These are phyloP conservation scores for Propithecus coquereli DNA, from an alignment of 2,113 vertebrate species.

Conservation along the genomic window DNA sequence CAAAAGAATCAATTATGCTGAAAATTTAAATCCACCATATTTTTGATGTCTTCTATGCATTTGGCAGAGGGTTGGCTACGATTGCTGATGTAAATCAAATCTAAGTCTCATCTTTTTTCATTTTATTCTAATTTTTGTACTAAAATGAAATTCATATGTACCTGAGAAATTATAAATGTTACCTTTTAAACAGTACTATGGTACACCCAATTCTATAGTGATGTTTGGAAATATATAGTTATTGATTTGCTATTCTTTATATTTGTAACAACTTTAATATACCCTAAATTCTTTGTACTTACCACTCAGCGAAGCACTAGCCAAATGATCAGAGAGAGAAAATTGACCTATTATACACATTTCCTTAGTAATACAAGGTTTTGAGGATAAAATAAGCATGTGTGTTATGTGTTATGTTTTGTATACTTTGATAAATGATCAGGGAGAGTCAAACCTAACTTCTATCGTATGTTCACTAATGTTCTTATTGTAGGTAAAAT, in stretches of 20 bases:
- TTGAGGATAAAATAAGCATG: not conserved
- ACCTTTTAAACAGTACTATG: not conserved
- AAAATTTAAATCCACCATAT: not conserved
- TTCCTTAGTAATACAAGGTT: not conserved
- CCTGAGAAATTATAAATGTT: not conserved
- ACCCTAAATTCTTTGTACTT: not conserved
- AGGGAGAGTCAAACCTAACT: not conserved
- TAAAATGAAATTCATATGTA: not conserved
- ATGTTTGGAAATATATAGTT: not conserved
- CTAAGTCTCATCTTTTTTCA: not conserved
- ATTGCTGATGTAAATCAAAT: not conserved
- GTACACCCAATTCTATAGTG: not conserved
- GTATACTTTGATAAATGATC: not conserved
- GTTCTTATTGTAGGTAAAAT: not conserved
- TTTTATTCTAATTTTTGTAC: not conserved
- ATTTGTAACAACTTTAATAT: not conserved
- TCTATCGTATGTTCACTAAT: not conserved
- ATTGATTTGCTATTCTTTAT: not conserved
- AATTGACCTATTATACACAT: not conserved
- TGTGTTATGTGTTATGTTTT: not conserved
- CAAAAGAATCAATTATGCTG: not conserved
- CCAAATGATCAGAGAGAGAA: not conserved
- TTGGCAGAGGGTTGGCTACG: not conserved
- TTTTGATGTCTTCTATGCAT: not conserved
- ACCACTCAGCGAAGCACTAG: not conserved